Conservation (phyloP, 2,797 vertebrate species). For the Enteromius paludinosus region DNA sequence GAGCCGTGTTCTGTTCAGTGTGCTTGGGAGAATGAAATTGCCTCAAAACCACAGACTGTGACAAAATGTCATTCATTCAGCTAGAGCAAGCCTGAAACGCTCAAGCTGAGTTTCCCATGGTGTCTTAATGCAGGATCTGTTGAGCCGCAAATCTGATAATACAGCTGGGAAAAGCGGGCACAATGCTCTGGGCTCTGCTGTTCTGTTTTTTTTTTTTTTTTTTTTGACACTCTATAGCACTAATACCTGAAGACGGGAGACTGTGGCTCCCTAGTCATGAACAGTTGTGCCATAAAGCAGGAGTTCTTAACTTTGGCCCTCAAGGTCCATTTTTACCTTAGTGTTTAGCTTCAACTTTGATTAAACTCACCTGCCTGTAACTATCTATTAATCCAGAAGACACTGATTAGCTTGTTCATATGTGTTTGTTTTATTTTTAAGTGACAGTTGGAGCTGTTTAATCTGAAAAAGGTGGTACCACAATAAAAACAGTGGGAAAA, state of each 20-base stretch:
- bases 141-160: constrained; percentile 48
- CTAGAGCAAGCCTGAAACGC: constrained; percentile 16
- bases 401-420: neutral
- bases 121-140: constrained; percentile 46
- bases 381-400: neutral
- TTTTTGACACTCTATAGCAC: constrained; percentile 8
- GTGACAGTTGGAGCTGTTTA: neutral
- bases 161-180: constrained; percentile 31
- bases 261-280: neutral
- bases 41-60: constrained; percentile 19
- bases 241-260: neutral
- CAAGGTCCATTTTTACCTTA: neutral
- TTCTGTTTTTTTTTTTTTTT: constrained; percentile 14
- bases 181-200: neutral
- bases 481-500: neutral
- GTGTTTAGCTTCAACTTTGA: neutral
- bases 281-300: neutral
- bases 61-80: constrained; percentile 46
- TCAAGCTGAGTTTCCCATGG: constrained; percentile 50
- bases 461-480: neutral
- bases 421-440: neutral
- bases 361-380: neutral
- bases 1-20: neutral
- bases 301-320: neutral
- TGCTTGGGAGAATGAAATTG: constrained; percentile 12